These are phyloP conservation scores for Eufriesea mexicana DNA, from an alignment of 1,140 invertebrate genomes.

Conservation along the genomic window DNA sequence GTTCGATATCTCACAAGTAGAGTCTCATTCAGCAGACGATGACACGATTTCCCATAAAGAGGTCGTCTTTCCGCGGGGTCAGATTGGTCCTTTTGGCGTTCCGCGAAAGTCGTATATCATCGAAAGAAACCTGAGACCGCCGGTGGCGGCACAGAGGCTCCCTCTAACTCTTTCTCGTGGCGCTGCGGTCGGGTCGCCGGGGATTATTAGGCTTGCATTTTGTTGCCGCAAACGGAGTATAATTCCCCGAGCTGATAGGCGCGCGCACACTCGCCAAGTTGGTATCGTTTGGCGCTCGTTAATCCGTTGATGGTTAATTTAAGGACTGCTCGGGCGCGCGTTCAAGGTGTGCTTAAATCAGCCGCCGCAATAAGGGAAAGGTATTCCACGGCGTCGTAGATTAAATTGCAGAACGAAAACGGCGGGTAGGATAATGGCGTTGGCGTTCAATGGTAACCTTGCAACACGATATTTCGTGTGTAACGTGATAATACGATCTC, in stretches of 20 bases:
- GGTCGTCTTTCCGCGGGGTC: constrained; percentile 8
- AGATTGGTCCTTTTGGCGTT: neutral
- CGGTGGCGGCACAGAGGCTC: neutral
- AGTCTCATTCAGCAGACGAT: constrained; percentile 19
- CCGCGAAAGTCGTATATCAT: constrained; percentile 50
- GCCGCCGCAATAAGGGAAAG: constrained; percentile 23
- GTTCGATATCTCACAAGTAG: constrained; percentile 21
- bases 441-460: constrained; percentile 32
- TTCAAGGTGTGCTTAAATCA: constrained; percentile 51
- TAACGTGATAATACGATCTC: constrained; percentile 41
- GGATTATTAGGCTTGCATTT: constrained; percentile 45
- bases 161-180: neutral
- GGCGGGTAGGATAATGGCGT: constrained; percentile 32
- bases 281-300: constrained; percentile 36
- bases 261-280: neutral
- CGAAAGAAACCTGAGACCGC: constrained; percentile 33
- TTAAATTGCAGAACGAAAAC: constrained; percentile 45
- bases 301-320: constrained; percentile 55
- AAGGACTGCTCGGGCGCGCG: constrained; percentile 31
- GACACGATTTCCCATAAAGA: constrained; percentile 32
- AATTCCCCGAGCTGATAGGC: constrained; percentile 30
- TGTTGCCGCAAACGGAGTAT: constrained; percentile 50
- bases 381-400: constrained; percentile 32
- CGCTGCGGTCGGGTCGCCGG: neutral
- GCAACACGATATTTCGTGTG: constrained; percentile 30